Conservation (phyloP, 2,113 vertebrate genomes). For the Turdus rufiventris region DNA sequence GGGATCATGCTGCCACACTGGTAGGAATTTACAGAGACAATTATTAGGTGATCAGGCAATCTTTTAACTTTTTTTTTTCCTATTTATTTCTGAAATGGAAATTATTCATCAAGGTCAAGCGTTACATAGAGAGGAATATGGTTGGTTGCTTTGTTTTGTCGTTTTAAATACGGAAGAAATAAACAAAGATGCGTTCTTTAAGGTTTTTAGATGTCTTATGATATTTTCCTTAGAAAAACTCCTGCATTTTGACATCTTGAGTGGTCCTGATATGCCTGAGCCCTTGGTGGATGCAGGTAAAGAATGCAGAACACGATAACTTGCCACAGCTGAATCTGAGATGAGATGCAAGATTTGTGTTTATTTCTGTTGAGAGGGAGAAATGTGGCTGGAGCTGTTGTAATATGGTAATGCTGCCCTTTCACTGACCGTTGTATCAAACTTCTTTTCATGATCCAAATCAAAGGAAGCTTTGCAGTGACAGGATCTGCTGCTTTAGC, state of each 20-base stretch:
- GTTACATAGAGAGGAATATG: not conserved
- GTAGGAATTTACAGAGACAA: not conserved
- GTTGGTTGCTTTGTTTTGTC: not conserved
- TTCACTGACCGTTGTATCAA: not conserved
- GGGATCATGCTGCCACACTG: not conserved
- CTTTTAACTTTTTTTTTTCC: not conserved
- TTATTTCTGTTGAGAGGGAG: not conserved
- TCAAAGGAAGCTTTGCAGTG: slow-evolving; percentile 9
- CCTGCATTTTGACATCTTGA: not conserved
- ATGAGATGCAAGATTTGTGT: not conserved
- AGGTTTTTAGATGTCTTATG: fast-evolving
- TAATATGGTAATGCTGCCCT: slow-evolving; percentile 23
- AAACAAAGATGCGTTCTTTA: not conserved
- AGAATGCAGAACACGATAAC: not conserved
- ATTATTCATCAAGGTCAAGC: not conserved
- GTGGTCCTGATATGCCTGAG: not conserved
- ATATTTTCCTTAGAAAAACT: not conserved
- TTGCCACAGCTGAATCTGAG: not conserved
- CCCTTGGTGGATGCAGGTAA: not conserved
- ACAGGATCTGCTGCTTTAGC: not conserved
- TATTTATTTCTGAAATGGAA: not conserved
- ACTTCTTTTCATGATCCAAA: not conserved
- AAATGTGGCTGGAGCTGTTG: not conserved
- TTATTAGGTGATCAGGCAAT: not conserved
- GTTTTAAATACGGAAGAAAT: not conserved